Percentiles rank a stretch among this genome's conserved stretches.
Conservation (phyloP, 2,797 vertebrate genomes). For the Micropoecilia bifurca region DNA sequence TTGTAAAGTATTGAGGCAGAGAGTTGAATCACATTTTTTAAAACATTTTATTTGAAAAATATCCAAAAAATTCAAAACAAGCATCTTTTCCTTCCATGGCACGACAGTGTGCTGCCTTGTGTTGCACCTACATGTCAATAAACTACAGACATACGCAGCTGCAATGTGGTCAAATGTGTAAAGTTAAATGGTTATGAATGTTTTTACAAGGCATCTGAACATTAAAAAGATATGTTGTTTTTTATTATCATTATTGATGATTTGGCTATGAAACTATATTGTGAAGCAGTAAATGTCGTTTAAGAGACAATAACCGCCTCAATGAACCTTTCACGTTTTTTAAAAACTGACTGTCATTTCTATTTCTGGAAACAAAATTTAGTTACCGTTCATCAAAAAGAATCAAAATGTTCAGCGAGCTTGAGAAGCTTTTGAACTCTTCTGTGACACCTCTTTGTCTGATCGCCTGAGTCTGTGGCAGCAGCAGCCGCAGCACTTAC, state of each 20-base stretch:
- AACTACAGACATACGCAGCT: not conserved
- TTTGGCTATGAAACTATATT: not conserved
- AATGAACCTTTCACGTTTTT: not conserved
- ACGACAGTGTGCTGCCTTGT: not conserved
- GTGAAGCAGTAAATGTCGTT: not conserved
- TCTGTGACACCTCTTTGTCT: not conserved
- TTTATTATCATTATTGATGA: not conserved
- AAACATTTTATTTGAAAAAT: not conserved
- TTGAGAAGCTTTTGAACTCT: not conserved
- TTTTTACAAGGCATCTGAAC: not conserved
- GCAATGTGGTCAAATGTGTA: not conserved
- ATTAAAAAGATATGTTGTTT: not conserved
- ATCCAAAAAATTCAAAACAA: not conserved
- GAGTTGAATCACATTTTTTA: not conserved
- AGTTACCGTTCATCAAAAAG: not conserved
- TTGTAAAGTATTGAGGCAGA: not conserved
- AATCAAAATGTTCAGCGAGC: not conserved
- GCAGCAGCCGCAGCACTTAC: not conserved
- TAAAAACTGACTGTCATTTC: not conserved
- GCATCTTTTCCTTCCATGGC: not conserved
- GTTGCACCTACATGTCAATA: not conserved
- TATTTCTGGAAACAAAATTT: constrained; percentile 1
- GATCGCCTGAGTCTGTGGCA: constrained; percentile 1
- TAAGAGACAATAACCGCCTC: not conserved
- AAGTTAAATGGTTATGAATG: not conserved